Conservation (phyloP, 2,113 vertebrate genomes). For the Phaethon lepturus region DNA sequence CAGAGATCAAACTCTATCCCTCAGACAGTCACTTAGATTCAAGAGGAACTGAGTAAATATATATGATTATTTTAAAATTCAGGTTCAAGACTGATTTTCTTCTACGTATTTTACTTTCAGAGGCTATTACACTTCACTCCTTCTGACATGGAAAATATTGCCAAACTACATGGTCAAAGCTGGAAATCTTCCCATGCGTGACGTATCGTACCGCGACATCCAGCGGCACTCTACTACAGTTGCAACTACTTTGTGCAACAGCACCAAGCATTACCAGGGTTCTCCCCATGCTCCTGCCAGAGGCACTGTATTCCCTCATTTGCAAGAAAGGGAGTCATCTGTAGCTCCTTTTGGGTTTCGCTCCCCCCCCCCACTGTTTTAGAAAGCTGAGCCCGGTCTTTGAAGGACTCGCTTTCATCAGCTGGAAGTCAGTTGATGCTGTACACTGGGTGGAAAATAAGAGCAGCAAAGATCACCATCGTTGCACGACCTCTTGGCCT, state of each 20-base stretch:
- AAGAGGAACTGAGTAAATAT: not conserved
- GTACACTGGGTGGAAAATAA: not conserved
- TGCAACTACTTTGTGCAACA: not conserved
- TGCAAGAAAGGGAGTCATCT: not conserved
- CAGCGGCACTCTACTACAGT: not conserved
- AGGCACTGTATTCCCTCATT: not conserved
- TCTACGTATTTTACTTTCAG: not conserved
- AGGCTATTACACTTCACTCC: not conserved
- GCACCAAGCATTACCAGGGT: not conserved
- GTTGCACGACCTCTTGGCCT: not conserved
- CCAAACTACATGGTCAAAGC: not conserved
- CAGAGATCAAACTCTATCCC: not conserved
- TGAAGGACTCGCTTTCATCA: not conserved
- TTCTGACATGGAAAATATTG: not conserved
- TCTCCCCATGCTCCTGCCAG: not conserved
- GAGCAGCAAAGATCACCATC: not conserved
- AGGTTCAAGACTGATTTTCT: not conserved
- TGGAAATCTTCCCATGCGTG: not conserved
- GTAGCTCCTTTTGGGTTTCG: too few relatives aligned
- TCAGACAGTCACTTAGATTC: not conserved
- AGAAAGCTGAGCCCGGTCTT: not conserved
- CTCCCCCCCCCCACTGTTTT: rapidly evolving
- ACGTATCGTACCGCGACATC: rapidly evolving
- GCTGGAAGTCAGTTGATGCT: not conserved
- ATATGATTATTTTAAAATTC: not conserved